Evolutionary conservation across 2,888 invertebrate genomes (phyloP), one percentile per base, ranked within the genome.

Genomic region (Trisateles emortualis): DNA sequence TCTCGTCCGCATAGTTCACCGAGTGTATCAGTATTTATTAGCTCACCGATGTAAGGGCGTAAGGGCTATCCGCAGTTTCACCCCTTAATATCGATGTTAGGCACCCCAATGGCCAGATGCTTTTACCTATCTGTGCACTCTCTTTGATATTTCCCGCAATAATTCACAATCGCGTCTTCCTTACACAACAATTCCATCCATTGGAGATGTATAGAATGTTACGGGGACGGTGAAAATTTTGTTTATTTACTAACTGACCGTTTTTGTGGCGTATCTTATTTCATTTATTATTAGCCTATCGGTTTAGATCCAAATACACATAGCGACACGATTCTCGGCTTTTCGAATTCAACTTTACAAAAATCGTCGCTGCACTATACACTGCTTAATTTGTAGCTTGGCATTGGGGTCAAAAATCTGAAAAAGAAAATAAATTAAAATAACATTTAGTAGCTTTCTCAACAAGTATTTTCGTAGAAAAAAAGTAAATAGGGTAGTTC

Each of bases 141-240:
- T 60, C 68, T 58, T 72, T 83, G 79, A 84, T 83, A 76, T 72
- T 70, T 70, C 71, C 57, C 39, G 72, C 76, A 74, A 85, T 87
- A 86, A 85, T 76, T 87, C 86, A 85, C 81, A 83, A 83, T 84
- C 78, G 80, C 72, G 64, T 84, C 84, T 83, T 82, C 80, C 79
- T 78, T 76, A 82, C 80, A 84, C 82, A 83, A 84, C 84, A 81
- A 80, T 85, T 74, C 81, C 79, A 84, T 85, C 79, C 76, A 80
- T 74, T 64, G 70, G 35, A 65, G 65, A 68, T 63, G 53, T 54
- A 67, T 60, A 58, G 38, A 52, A 59, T 66, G 72, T 64, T 53
- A 52, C 43, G 32, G 68, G 6, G 26, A 55, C 9, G 35, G 4
- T 62, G 4, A 1, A 16, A 41, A 46, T 1, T 39, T 11, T 4